Base-by-base conservation (phyloP, 2,113 vertebrate genomes). In the Eolophus roseicapilla region DNA sequence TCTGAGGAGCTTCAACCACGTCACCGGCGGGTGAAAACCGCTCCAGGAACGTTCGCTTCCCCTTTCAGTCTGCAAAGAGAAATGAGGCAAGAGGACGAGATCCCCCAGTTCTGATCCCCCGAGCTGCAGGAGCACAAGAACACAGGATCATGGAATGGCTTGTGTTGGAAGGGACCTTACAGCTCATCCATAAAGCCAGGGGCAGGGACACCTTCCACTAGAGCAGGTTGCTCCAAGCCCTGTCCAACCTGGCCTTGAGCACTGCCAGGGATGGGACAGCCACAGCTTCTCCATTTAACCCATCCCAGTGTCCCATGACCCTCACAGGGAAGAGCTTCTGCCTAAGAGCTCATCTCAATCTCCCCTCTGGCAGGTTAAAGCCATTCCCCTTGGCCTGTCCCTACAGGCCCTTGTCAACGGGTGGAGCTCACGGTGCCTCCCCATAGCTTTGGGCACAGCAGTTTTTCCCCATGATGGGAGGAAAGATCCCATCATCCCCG, bases 21-120 rank as follows among this genome's bases (percentile, higher is more conserved):
- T 17, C 25, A 6, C 6, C 0, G 27, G 11, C 2, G 31, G 16
- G 7, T 3, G 14, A 19, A 20, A 49, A 76, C 35, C 39, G 0
- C 57, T 4, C 47, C 76, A 10, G 41, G 18, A 6, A 76, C 76
- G 73, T 8, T 53, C 2, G 6, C 21, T 55, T 88, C 53, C 69
- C 24, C 2, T 6, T 31, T 46, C 21, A 1, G 19, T 21, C 73
- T 28, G 31, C 28, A 6, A 39, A 35, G 31, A 17, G 46, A 7
- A 49, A 44, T 0, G 24, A 19, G 3, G 17, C 31, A 29, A 63
- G 24, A 7, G 5, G 64, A 69, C 17, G 2, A 23, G 82, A 62
- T 62, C 25, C 5, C 28, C 53, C 78, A 5, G 77, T 20, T 43
- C 28, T 16, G 37, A 25, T 25, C 41, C 21, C 8, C 7, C 0